phyloP scores from a whole-genome alignment of 2,797 vertebrate genomes.

The Coregonus ussuriensis region DNA sequence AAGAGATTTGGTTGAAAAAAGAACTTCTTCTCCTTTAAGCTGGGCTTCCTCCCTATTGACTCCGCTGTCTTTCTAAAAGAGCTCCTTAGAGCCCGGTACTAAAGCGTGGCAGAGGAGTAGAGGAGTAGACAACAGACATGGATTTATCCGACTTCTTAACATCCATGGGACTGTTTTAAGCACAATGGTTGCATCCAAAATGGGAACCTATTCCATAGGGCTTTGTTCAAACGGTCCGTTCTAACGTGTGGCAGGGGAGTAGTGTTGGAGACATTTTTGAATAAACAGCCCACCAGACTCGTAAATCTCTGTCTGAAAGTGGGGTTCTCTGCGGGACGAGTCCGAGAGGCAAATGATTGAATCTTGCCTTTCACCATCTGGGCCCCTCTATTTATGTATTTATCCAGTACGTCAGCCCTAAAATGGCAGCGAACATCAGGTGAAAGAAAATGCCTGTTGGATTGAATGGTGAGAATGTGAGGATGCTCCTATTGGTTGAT shows the following conservation, averaged over 20 bases:
- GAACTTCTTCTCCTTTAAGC: slow-evolving; percentile 53
- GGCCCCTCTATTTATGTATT: background rate
- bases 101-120: too few species aligned
- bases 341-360: background rate
- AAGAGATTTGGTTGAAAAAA: too few species aligned
- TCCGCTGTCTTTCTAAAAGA: slow-evolving; percentile 61
- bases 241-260: slow-evolving; percentile 32
- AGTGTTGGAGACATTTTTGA: slow-evolving; percentile 26
- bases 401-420: background rate
- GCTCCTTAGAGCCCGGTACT: background rate
- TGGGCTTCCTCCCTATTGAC: slow-evolving; percentile 59
- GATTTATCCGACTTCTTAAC: too few species aligned
- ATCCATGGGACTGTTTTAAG: background rate
- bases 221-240: slow-evolving; percentile 4
- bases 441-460: background rate
- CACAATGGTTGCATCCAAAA: background rate
- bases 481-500: background rate
- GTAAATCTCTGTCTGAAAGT: slow-evolving; percentile 24
- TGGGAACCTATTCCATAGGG: background rate
- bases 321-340: background rate
- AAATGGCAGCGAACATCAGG: background rate
- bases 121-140: too few species aligned
- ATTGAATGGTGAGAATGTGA: background rate
- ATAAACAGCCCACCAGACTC: slow-evolving; percentile 29
- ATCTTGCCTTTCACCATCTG: background rate